Percentiles rank a stretch among this genome's conserved stretches.
These are phyloP conservation scores for Luehdorfia chinensis DNA, from an alignment of 1,140 invertebrate genomes.

Conservation along the genomic window DNA sequence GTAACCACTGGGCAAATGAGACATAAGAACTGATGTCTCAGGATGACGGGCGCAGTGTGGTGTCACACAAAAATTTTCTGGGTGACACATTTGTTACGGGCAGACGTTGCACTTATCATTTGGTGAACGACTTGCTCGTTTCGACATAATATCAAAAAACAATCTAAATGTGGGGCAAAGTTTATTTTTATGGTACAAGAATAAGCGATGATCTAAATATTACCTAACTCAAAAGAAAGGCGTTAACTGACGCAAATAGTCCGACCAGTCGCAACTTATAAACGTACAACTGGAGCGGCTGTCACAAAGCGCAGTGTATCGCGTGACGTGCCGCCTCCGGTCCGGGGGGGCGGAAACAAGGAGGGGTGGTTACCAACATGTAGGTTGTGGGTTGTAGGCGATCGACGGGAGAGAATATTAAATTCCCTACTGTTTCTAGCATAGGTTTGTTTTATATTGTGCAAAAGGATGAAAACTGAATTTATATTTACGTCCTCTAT, in stretches of 20 bases:
- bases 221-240: slow-evolving; percentile 1
- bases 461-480: neutral
- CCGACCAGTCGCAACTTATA: slow-evolving; percentile 16
- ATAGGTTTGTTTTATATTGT: neutral
- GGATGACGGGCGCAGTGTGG: too few relatives aligned
- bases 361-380: slow-evolving; percentile 17
- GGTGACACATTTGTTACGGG: too few relatives aligned
- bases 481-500: too few relatives aligned
- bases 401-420: slow-evolving; percentile 15
- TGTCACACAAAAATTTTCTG: too few relatives aligned
- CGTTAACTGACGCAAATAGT: neutral
- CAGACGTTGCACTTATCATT: too few relatives aligned
- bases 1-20: too few relatives aligned
- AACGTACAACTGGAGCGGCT: slow-evolving; percentile 26
- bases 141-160: too few relatives aligned
- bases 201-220: too few relatives aligned
- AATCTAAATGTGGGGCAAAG: too few relatives aligned
- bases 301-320: slow-evolving; percentile 22
- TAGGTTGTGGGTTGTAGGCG: slow-evolving; percentile 25
- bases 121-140: too few relatives aligned
- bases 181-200: too few relatives aligned
- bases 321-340: slow-evolving; percentile 27
- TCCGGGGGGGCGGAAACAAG: slow-evolving; percentile 19
- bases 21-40: too few relatives aligned
- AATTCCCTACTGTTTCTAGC: slow-evolving; percentile 1